A percentile compares a stretch with the other conserved stretches of the same genome.
These are phyloP conservation scores for Metopia argyrocephala DNA, from an alignment of 2,888 invertebrate genomes.

Conservation along the genomic window DNA sequence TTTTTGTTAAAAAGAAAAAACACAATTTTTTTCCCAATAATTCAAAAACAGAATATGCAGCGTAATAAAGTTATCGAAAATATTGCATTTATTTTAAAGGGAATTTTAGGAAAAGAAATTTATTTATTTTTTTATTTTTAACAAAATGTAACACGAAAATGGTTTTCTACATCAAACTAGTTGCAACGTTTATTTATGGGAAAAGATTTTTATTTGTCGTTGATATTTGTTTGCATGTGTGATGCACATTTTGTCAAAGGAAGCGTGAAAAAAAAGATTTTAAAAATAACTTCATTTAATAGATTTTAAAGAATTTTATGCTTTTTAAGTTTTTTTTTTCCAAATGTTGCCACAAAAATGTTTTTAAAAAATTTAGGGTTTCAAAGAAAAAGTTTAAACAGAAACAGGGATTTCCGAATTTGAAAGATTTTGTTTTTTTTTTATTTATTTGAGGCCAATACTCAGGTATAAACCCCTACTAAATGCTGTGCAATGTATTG, in stretches of 20 bases:
- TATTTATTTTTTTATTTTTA: too few species aligned
- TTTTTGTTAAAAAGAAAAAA: background rate
- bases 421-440: too few species aligned
- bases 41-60: background rate
- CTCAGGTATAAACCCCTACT: too few species aligned
- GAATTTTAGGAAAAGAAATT: background rate
- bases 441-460: too few species aligned
- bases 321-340: background rate
- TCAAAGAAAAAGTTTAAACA: too few species aligned
- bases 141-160: background rate
- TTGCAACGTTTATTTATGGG: background rate
- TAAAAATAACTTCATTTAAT: background rate
- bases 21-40: slow-evolving; percentile 35
- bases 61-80: slow-evolving; percentile 41
- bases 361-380: too few species aligned
- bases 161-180: background rate
- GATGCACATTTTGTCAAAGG: background rate
- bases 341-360: too few species aligned
- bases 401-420: too few species aligned
- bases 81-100: slow-evolving; percentile 5
- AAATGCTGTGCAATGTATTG: too few species aligned
- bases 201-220: background rate
- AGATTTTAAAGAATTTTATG: background rate
- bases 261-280: background rate
- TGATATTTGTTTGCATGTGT: background rate